Percentiles rank a stretch among this genome's conserved stretches.
phyloP scores from a whole-genome alignment of 2,113 vertebrate genomes.

The Puffinus mauretanicus region DNA sequence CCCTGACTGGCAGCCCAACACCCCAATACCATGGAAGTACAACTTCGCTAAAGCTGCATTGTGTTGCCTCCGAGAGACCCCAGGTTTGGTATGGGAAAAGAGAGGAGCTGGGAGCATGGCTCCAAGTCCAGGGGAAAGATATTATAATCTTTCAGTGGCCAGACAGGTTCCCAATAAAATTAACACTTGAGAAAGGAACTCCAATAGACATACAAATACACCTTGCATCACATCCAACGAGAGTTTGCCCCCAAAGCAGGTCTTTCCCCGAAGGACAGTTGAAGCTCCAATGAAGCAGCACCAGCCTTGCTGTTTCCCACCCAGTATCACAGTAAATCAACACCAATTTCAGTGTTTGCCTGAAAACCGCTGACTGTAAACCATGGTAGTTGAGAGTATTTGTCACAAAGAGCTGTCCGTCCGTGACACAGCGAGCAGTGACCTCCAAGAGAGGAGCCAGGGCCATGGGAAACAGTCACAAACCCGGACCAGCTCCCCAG shows the following conservation, averaged over 20 bases:
- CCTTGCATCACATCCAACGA: background rate
- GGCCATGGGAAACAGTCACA: constrained; percentile 8
- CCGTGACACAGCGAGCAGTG: background rate
- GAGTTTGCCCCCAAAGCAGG: background rate
- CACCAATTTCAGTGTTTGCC: background rate
- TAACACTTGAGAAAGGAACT: background rate
- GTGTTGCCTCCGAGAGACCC: background rate
- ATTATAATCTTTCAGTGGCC: background rate
- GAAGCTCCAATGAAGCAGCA: background rate
- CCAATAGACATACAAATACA: background rate
- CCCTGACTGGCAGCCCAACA: background rate
- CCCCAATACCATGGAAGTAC: background rate
- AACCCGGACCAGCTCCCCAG: background rate
- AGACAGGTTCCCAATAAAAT: background rate
- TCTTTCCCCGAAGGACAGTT: background rate
- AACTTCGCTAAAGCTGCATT: background rate
- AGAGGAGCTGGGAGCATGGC: background rate
- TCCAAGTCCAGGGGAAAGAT: background rate
- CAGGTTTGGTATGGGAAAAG: background rate
- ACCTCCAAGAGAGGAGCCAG: accelerated
- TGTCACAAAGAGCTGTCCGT: background rate
- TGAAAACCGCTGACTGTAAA: background rate
- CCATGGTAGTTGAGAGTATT: accelerated
- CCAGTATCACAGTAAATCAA: background rate
- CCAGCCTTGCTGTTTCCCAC: background rate